These are phyloP conservation scores for Triplophysa bombifrons DNA, from an alignment of 2,797 vertebrate genomes.

Conservation along the genomic window DNA sequence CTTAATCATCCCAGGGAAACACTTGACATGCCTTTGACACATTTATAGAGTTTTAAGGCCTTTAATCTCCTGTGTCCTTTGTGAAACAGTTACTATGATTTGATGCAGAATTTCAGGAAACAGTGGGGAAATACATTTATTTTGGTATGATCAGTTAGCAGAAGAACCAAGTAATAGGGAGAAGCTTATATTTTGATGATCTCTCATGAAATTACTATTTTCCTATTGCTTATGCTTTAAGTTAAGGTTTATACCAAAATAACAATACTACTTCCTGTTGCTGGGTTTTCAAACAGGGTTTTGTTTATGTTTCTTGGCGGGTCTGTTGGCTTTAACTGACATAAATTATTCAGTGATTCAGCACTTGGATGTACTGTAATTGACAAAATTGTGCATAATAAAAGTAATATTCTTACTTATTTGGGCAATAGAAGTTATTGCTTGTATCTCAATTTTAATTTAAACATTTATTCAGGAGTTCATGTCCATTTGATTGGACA, in stretches of 20 bases:
- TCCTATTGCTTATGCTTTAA: not conserved
- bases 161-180: not conserved
- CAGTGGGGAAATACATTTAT: not conserved
- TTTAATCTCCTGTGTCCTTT: not conserved
- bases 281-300: no score
- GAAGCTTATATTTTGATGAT: not conserved
- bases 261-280: not conserved
- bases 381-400: not conserved
- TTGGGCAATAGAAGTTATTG: not conserved
- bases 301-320: not conserved
- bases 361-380: not conserved
- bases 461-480: no score
- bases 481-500: not conserved
- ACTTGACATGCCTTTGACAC: not conserved
- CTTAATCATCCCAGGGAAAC: not conserved
- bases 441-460: no score
- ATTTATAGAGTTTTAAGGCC: not conserved
- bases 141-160: not conserved
- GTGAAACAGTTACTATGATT: conserved; percentile 3
- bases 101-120: not conserved
- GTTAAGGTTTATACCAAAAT: conserved; percentile 5
- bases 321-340: not conserved
- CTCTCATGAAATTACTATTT: conserved; percentile 12
- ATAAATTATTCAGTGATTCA: not conserved
- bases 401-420: not conserved